Base-by-base conservation (phyloP, 1,140 invertebrate genomes). In the Diabrotica undecimpunctata region DNA sequence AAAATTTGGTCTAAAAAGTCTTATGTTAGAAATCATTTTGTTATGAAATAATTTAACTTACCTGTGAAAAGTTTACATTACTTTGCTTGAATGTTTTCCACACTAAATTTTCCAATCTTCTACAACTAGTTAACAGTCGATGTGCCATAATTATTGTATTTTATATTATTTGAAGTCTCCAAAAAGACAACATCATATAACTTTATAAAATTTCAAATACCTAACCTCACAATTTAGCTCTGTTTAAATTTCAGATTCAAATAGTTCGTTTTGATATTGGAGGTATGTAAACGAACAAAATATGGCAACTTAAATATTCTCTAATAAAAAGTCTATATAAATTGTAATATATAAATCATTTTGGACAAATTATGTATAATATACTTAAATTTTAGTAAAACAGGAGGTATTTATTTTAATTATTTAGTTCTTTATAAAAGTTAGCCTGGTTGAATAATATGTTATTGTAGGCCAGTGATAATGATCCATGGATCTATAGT, bases 51-150 rank as follows among this genome's bases (percentile, higher is more conserved):
- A 62, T 53, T 66, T 52, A 25, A 61, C 54, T 64, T 71, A 77
- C 77, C 71, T 72, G 70, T 54, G 56, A 63, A 64, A 64, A 61
- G 52, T 73, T 69, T 61, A 72, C 57, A 62, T 70, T 75, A 54
- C 55, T 74, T 56, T 72, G 65, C 63, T 73, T 77, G 6, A 79
- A 61, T 36, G 69, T 77, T 68, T 76, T 76, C 69, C 69, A 75
- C 64, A 80, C 66, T 35, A 79, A 59, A 68, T 75, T 76, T 68
- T 81, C 80, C 50, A 80, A 70, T 67, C 74, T 78, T 68, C 71
- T 76, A 46, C 74, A 71, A 54, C 72, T 74, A 54, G 70, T 75
- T 41, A 80, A 67, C 60, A 80, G 64, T 60, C 78, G 74, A 67
- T 79, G 77, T 66, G 79, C 79, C 79, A 80, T 62, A 80, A 46